These are phyloP conservation scores for Drosophila paucipuncta DNA, from an alignment of 2,888 invertebrate genomes.

Conservation along the genomic window DNA sequence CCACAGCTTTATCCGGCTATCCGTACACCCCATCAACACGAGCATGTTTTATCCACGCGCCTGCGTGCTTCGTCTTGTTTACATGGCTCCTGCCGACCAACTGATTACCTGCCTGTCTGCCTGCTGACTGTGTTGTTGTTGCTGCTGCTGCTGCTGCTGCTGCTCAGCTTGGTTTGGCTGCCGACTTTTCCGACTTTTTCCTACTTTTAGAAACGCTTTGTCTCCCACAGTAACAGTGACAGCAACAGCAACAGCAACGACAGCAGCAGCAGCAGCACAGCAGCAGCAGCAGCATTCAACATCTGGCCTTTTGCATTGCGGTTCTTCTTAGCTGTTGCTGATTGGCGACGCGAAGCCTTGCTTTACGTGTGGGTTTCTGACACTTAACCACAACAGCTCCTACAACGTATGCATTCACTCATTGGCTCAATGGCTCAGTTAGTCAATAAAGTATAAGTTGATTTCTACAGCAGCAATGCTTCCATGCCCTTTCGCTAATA, in stretches of 20 bases:
- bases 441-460: not conserved
- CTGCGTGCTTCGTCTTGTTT: conserved; percentile 63
- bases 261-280: not conserved
- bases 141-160: conserved; percentile 30
- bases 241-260: not conserved
- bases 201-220: conserved; percentile 57
- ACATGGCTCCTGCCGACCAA: conserved; percentile 56
- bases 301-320: conserved; percentile 34
- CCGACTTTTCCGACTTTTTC: conserved; percentile 31
- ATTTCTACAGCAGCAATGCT: not conserved
- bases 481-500: conserved; percentile 11
- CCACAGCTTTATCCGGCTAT: conserved; percentile 51
- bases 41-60: conserved; percentile 62
- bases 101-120: conserved; percentile 29
- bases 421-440: conserved; percentile 16
- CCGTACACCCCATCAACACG: conserved; percentile 34
- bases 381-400: conserved; percentile 58
- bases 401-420: conserved; percentile 31
- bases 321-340: conserved; percentile 38
- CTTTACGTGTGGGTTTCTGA: conserved; percentile 60
- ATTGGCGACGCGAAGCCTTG: conserved; percentile 21
- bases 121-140: conserved; percentile 10
- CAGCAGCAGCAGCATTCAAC: conserved; percentile 1
- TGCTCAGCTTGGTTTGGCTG: conserved; percentile 29
- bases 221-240: conserved; percentile 15